Evolutionary conservation across 2,888 invertebrate genomes (phyloP).

Genomic region (Eucera pruinosa): DNA sequence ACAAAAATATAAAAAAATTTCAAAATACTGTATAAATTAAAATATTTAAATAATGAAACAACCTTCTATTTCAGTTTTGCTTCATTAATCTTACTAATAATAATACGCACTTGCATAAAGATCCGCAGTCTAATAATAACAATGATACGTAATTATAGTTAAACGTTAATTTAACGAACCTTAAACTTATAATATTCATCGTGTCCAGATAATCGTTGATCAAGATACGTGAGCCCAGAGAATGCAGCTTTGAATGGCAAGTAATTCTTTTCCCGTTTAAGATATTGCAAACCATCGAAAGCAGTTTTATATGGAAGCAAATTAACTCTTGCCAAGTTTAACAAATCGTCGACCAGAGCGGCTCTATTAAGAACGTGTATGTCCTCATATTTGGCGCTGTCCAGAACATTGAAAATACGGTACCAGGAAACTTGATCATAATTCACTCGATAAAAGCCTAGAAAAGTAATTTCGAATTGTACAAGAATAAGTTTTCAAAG

Average conservation of each 20-base stretch:
- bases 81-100: too few species aligned
- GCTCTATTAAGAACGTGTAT: conserved; percentile 89
- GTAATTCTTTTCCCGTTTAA: conserved; percentile 88
- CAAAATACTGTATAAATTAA: too few species aligned
- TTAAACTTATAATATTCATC: conserved; percentile 74
- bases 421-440: conserved; percentile 87
- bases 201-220: conserved; percentile 84
- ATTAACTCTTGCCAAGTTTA: conserved; percentile 86
- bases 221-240: conserved; percentile 84
- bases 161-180: conserved; percentile 73
- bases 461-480: conserved; percentile 31
- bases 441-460: conserved; percentile 88
- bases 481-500: too few species aligned
- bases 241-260: conserved; percentile 89
- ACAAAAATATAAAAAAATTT: too few species aligned
- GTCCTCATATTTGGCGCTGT: conserved; percentile 80
- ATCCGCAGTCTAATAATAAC: too few species aligned
- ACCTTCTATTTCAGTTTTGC: too few species aligned
- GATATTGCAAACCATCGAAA: conserved; percentile 86
- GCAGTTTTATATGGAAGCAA: conserved; percentile 85
- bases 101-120: too few species aligned
- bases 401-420: conserved; percentile 85
- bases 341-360: conserved; percentile 89
- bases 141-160: too few species aligned
- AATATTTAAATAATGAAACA: too few species aligned